Evolutionary conservation across 2,113 vertebrate genomes (phyloP), one percentile per base, ranked within the genome.

Genomic region (Phrynosoma blainvillii): DNA sequence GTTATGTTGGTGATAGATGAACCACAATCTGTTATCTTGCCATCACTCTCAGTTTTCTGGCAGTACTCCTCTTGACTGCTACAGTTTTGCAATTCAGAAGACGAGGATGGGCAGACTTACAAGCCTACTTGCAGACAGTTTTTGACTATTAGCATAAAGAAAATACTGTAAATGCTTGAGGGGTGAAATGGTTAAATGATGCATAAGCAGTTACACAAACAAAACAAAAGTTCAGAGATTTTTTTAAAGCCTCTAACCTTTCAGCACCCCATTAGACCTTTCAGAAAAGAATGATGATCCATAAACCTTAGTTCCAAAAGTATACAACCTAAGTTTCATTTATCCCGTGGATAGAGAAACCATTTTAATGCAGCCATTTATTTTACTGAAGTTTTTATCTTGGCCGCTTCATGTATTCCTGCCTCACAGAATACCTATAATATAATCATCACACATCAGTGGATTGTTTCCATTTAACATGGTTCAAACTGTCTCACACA

Each of bases 381-480:
- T 47, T 66, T 65, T 65, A 82, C 68, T 68, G 27, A 82, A 82
- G 80, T 59, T 80, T 82, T 68, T 68, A 59, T 59, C 56, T 62
- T 68, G 4, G 16, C 30, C n/a, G 5, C 68, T 42, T 47, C 68
- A 82, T 62, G 80, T 40, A 32, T 62, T 66, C 54, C 78, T 59
- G 78, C 78, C 59, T 16, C 78, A 32, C 8, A 59, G 54, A 82
- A 70, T 40, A 82, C 65, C 81, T 70, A 62, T 47, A 70, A 70
- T 65, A 83, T 83, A 83, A 83, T 70, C 81, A 70, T 83, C 27
- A 47, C 42, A 65, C 65, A n/a, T 52, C 81, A 47, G 18, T 82
- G 62, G 81, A 40, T 70, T 82, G 62, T 82, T 82, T 62, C 79
- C n/a, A 80, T 80, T 62, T 62, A 54, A 80, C 79, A 62, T 23